Base-by-base conservation (phyloP, 2,888 invertebrate species). In the Synanthedon andrenaeformis region DNA sequence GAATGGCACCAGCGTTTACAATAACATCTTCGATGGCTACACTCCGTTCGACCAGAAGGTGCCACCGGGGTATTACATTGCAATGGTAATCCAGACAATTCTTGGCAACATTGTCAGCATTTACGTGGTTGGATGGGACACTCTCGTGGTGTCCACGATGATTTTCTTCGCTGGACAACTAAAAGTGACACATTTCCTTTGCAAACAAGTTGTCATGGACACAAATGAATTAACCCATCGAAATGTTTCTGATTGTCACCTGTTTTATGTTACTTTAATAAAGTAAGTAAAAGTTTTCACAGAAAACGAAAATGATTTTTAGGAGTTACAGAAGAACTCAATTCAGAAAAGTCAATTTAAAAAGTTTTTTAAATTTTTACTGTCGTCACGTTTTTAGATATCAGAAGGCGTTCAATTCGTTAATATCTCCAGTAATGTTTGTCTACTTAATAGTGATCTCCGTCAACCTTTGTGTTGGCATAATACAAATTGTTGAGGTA, bases 141-240 rank as follows among this genome's bases (percentile, higher is more conserved):
- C 75, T 42, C 61, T 74, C 5, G 73, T 75, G 1, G 66, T 75
- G 0, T 63, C 78, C 0, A 67, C 76, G 4, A 78, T 82, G 80
- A 78, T 82, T 54, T 81, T 79, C 57, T 76, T 80, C 51, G 67
- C 74, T 41, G 81, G 79, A n/a, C 82, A 82, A 57, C 61, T 82
- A 41, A 72, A 63, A 54, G 66, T 79, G 10, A 63, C 72, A 42
- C 64, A 71, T 10, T 41, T 72, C 2, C 63, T 71, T 52, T 74
- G 74, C 55, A 61, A 54, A 2, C 59, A 60, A 14, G 59, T 69
- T 8, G 67, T 76, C 49, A 14, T n/a, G 12, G 61, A 67, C 11
- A 13, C 50, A 3, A 10, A 53, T 13, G 52, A 53, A 11, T 57
- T 59, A n/a, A 73, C 66, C 52, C 73, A 68, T 52, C 55, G 28